These are phyloP conservation scores for Nemoura dubitans DNA, from an alignment of 2,888 invertebrate species.

Conservation along the genomic window DNA sequence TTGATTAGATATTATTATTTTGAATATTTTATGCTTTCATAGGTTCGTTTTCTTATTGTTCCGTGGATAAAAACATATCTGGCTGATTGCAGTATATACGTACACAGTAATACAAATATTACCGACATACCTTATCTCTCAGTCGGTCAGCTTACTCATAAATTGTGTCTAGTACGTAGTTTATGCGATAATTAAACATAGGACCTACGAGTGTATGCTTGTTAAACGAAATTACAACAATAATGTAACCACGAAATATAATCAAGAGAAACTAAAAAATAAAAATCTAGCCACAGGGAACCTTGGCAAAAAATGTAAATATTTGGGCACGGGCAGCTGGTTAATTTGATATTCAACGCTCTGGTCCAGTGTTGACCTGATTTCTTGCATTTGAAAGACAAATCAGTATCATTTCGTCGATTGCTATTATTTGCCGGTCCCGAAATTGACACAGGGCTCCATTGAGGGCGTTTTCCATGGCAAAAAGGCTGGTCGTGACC, in stretches of 20 bases:
- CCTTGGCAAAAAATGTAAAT: conserved; percentile 4
- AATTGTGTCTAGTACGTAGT: neutral
- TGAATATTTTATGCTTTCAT: neutral
- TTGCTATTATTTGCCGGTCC: neutral
- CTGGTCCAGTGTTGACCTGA: neutral
- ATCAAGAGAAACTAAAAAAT: neutral
- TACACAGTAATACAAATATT: too few relatives aligned
- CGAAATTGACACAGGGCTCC: neutral
- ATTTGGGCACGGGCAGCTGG: neutral
- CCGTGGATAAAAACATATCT: too few relatives aligned
- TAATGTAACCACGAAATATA: neutral
- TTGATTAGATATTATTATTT: neutral
- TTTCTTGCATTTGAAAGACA: neutral
- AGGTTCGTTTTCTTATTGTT: neutral
- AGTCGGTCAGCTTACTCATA: neutral
- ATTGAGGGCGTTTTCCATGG: neutral
- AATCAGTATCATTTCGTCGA: neutral
- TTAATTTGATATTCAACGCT: neutral
- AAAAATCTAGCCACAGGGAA: neutral
- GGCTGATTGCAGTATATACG: too few relatives aligned
- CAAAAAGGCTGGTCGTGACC: neutral
- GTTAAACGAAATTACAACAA: neutral
- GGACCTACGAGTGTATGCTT: neutral
- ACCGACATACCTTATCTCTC: neutral
- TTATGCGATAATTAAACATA: neutral